Evolutionary conservation across 2,888 invertebrate genomes (phyloP).

Genomic region (Schizotus pectinicornis): DNA sequence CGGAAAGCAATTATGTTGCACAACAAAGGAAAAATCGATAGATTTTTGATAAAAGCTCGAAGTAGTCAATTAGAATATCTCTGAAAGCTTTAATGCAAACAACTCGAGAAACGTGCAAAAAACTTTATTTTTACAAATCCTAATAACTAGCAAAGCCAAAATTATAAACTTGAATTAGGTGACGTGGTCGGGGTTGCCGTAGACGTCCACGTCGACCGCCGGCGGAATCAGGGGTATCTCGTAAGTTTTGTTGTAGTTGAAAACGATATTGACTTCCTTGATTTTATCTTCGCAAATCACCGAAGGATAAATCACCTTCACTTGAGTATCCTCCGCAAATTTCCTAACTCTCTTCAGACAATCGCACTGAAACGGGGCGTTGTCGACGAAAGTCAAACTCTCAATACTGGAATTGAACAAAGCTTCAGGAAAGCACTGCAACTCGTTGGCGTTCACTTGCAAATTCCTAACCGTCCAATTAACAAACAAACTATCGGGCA

Average conservation of each 20-base stretch:
- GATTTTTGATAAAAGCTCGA: too few species aligned
- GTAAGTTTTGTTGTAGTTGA: conserved; percentile 43
- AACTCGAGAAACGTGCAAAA: too few species aligned
- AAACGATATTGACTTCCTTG: conserved; percentile 41
- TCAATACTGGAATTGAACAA: conserved; percentile 35
- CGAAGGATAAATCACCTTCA: conserved; percentile 43
- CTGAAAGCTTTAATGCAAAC: too few species aligned
- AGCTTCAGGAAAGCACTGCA: conserved; percentile 45
- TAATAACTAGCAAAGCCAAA: background rate
- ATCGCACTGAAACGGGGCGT: conserved; percentile 45
- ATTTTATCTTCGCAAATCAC: conserved; percentile 43
- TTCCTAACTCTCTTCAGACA: conserved; percentile 46
- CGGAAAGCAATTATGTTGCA: too few species aligned
- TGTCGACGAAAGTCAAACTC: conserved; percentile 44
- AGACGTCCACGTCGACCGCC: conserved; percentile 23
- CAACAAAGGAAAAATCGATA: too few species aligned
- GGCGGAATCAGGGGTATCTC: conserved; percentile 40
- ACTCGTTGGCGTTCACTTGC: conserved; percentile 43
- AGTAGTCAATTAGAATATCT: too few species aligned
- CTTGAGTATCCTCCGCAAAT: conserved; percentile 40
- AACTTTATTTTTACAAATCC: too few species aligned
- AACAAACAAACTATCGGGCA: conserved; percentile 41
- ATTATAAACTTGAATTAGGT: background rate
- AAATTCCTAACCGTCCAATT: conserved; percentile 42
- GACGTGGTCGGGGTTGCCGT: conserved; percentile 13